A percentile compares a stretch with the other conserved stretches of the same genome.
Evolutionary conservation across 37 sponge, comb jelly and placozoan genomes (phyloP).

Genomic region (Spongia lamella): DNA sequence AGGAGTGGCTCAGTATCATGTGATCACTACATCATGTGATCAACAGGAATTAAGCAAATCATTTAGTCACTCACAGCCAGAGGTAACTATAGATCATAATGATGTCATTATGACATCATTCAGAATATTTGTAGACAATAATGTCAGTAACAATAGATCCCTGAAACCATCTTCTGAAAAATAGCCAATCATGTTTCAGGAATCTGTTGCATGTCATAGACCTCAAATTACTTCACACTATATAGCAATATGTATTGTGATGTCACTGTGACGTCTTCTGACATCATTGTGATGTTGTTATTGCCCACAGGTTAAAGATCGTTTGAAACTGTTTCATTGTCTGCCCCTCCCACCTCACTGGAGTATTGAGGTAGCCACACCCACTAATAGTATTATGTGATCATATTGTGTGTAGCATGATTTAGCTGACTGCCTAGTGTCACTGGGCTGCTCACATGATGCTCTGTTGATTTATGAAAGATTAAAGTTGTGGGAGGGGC

Average conservation of each 20-base stretch:
- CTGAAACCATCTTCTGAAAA: no score
- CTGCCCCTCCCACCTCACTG: slow-evolving; percentile 57
- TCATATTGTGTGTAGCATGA: slow-evolving; percentile 37
- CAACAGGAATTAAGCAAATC: slow-evolving; percentile 9
- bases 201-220: no score
- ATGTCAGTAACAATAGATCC: no score
- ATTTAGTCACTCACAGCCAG: background rate
- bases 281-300: no score
- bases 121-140: no score
- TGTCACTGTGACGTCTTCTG: no score
- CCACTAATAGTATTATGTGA: no score
- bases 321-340: slow-evolving; percentile 52
- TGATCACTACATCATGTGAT: background rate
- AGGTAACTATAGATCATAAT: no score
- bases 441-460: slow-evolving; percentile 46
- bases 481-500: slow-evolving; percentile 88
- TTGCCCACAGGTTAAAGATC: background rate
- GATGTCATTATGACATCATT: no score
- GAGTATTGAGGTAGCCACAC: slow-evolving; percentile 56
- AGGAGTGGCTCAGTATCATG: background rate
- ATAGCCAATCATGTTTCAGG: no score
- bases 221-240: no score
- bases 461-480: slow-evolving; percentile 53
- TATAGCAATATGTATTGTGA: no score
- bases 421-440: slow-evolving; percentile 62